phyloP scores from a whole-genome alignment of 2,113 vertebrate species.

The Barnardius zonarius region DNA sequence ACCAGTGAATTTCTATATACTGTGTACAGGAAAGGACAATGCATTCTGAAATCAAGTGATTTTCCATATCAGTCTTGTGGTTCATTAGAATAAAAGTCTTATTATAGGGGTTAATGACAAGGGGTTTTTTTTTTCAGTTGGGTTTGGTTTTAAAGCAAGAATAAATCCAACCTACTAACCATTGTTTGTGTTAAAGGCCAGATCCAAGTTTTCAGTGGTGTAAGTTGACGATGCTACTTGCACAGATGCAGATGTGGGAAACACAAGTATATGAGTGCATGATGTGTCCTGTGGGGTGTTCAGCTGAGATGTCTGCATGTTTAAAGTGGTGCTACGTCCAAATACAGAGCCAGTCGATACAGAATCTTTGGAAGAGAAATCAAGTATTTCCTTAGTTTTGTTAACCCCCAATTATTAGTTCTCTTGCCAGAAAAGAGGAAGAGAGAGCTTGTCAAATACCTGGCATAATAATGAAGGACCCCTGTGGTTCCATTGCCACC shows the following conservation, averaged over 20 bases:
- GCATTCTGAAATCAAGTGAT: not conserved
- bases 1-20: not conserved
- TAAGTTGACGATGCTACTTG: conserved; percentile 91
- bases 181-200: conserved; percentile 94
- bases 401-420: fast-evolving
- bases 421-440: not conserved
- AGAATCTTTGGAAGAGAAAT: conserved; percentile 76
- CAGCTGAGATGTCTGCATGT: conserved; percentile 96
- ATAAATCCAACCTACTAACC: conserved; percentile 70
- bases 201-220: conserved; percentile 89
- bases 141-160: not conserved
- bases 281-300: conserved; percentile 97
- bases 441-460: conserved; percentile 70
- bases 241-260: conserved; percentile 94
- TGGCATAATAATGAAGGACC: conserved; percentile 98
- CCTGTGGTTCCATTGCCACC: conserved; percentile 96
- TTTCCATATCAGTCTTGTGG: not conserved
- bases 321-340: conserved; percentile 94
- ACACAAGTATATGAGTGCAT: conserved; percentile 96
- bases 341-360: conserved; percentile 97
- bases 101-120: fast-evolving
- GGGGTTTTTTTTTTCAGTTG: not conserved
- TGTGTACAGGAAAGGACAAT: fast-evolving
- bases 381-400: not conserved
- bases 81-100: not conserved